A percentile compares a stretch with the other conserved stretches of the same genome.
Conservation (phyloP, 1,140 invertebrate species). For the Thrips palmi region DNA sequence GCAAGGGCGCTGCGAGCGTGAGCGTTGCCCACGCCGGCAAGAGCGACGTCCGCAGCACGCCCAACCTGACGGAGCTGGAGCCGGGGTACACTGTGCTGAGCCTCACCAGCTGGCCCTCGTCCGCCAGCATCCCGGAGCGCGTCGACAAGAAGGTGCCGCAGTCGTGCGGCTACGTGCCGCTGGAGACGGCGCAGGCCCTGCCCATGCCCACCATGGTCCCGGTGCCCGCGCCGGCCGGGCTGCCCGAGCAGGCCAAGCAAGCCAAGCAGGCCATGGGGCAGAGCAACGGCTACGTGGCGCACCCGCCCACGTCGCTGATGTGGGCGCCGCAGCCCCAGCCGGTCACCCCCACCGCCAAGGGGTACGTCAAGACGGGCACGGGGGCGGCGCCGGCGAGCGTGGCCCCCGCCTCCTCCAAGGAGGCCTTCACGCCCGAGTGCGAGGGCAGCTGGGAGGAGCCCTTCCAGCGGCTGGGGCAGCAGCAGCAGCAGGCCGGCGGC, state of each 20-base stretch:
- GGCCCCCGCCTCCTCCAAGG: too few relatives aligned
- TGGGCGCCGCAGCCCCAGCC: too few relatives aligned
- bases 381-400: not conserved
- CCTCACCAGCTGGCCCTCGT: not conserved
- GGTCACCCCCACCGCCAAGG: slow-evolving; percentile 7
- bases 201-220: not conserved
- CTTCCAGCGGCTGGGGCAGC: too few relatives aligned
- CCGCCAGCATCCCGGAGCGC: not conserved
- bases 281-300: too few relatives aligned
- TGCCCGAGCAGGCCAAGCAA: too few relatives aligned
- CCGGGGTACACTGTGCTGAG: not conserved
- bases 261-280: too few relatives aligned
- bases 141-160: not conserved
- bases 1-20: slow-evolving; percentile 1
- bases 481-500: too few relatives aligned
- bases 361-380: slow-evolving; percentile 8
- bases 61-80: not conserved
- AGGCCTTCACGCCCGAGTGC: too few relatives aligned
- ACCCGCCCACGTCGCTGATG: too few relatives aligned
- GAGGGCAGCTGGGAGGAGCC: too few relatives aligned
- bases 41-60: not conserved
- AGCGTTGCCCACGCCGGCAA: not conserved
- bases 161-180: slow-evolving; percentile 1
- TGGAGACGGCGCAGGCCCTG: not conserved
- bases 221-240: too few relatives aligned